Evolutionary conservation across 2,113 vertebrate species (phyloP).

Genomic region (Rhodinocichla rosea): DNA sequence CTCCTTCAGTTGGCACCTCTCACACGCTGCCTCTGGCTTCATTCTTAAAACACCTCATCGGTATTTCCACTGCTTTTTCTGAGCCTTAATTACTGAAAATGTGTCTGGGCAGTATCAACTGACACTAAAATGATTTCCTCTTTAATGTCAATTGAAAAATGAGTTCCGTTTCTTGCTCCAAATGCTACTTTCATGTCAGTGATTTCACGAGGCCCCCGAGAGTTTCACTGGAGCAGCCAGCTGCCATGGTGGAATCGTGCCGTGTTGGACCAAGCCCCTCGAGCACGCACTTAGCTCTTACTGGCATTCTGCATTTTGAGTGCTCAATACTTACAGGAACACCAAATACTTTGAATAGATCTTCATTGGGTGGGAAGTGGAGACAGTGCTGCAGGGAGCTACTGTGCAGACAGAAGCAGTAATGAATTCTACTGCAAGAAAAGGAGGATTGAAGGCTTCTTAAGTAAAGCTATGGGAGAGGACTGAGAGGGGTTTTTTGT

Average conservation of each 20-base stretch:
- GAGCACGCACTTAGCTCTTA: background rate
- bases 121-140: constrained; percentile 48
- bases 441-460: background rate
- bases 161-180: constrained; percentile 33
- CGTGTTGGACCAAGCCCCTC: background rate
- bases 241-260: background rate
- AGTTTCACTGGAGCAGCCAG: background rate
- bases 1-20: constrained; percentile 13
- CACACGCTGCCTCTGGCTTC: constrained; percentile 1
- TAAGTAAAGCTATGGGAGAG: background rate
- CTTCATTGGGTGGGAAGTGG: background rate
- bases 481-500: background rate
- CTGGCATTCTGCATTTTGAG: background rate
- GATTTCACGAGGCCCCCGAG: background rate
- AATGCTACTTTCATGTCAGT: constrained; percentile 24
- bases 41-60: constrained; percentile 25
- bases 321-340: background rate
- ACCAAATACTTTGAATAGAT: background rate
- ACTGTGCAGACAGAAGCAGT: background rate
- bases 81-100: constrained; percentile 15
- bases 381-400: background rate
- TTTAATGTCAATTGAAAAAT: constrained; percentile 36
- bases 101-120: constrained; percentile 38
- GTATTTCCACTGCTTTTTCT: constrained; percentile 38
- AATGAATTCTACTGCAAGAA: background rate